Evolutionary conservation across 2,797 vertebrate species (phyloP).

Genomic region (Spinibarbus caldwelli): DNA sequence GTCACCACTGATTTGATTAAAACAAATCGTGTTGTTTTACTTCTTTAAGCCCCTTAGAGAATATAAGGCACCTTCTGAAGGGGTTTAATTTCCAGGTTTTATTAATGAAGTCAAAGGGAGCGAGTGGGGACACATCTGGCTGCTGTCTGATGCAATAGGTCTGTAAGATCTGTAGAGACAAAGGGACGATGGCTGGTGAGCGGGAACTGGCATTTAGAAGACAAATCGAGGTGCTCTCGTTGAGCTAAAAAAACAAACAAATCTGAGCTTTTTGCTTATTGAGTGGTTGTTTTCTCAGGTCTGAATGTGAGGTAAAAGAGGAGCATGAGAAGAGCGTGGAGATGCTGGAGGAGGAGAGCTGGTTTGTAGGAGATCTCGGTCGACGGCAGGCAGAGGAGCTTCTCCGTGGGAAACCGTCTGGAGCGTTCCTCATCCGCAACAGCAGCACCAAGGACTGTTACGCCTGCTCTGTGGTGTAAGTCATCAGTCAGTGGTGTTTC

Average conservation of each 20-base stretch:
- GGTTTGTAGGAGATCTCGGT: conserved; percentile 95
- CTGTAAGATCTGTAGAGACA: conserved; percentile 13
- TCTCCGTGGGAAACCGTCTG: conserved; percentile 89
- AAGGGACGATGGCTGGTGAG: neutral
- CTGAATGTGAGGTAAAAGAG: conserved; percentile 88
- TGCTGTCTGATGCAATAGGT: conserved; percentile 24
- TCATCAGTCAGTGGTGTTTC: conserved; percentile 14
- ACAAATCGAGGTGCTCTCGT: neutral
- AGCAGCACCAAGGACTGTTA: conserved; percentile 89
- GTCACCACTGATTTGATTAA: neutral
- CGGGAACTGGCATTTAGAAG: neutral
- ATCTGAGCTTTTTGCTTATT: neutral
- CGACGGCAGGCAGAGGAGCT: conserved; percentile 92
- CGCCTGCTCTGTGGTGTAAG: conserved; percentile 83
- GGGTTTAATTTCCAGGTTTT: neutral
- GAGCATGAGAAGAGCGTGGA: conserved; percentile 87
- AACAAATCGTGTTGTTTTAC: too few relatives aligned
- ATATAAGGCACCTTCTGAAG: neutral
- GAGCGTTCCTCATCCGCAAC: conserved; percentile 95
- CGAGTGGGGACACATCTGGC: neutral
- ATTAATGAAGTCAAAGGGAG: neutral
- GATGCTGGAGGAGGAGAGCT: conserved; percentile 90
- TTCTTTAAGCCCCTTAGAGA: neutral
- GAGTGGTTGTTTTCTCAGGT: conserved; percentile 59
- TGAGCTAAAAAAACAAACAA: neutral